These are phyloP conservation scores for Trachythela sp. DNA, from an alignment of 64 coral and sea anemone genomes.

Conservation along the genomic window DNA sequence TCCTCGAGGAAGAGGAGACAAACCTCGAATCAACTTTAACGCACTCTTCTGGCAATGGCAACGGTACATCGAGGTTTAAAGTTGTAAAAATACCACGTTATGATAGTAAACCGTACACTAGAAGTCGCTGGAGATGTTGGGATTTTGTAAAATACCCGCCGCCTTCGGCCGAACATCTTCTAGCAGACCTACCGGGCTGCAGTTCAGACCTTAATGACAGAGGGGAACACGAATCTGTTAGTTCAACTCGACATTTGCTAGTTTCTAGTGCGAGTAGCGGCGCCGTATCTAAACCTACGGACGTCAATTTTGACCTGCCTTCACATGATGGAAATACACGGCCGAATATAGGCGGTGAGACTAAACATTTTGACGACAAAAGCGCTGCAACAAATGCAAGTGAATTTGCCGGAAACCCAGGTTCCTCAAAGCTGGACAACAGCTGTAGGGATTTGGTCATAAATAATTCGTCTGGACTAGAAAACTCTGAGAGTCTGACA, in stretches of 20 bases:
- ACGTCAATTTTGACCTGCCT: not conserved
- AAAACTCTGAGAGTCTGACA: not conserved
- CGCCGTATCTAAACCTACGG: not conserved
- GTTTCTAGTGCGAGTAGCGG: not conserved
- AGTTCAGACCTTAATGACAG: not conserved
- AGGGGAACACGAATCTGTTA: not conserved
- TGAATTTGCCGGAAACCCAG: not conserved
- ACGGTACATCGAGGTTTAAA: slow-evolving; percentile 10
- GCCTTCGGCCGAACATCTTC: not conserved
- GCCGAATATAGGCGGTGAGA: not conserved
- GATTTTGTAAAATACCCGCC: slow-evolving; percentile 10
- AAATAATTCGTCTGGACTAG: slow-evolving; percentile 21
- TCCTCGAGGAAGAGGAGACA: not conserved
- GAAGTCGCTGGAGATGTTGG: slow-evolving; percentile 11
- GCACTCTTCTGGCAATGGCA: not conserved
- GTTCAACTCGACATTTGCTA: slow-evolving; percentile 3
- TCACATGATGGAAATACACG: not conserved
- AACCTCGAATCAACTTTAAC: not conserved
- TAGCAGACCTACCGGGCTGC: not conserved
- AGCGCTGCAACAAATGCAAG: not conserved
- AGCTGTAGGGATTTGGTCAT: not conserved
- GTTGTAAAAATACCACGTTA: slow-evolving; percentile 18
- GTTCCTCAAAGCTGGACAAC: not conserved
- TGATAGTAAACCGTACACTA: not conserved
- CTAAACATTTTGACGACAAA: not conserved